Evolutionary conservation across 2,797 vertebrate genomes (phyloP).

Genomic region (Gymnodraco acuticeps): DNA sequence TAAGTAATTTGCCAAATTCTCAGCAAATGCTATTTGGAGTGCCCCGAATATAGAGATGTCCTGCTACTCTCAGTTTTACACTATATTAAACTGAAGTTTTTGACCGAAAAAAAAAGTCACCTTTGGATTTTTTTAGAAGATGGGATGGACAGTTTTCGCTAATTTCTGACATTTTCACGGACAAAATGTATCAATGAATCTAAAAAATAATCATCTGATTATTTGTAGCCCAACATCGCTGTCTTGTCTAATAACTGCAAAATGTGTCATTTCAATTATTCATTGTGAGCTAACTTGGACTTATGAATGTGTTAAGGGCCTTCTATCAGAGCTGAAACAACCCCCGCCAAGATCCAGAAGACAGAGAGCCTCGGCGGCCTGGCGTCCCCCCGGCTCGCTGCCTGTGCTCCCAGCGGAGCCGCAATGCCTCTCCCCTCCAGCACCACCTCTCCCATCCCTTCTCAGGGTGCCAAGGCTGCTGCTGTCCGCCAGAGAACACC

Average conservation of each 20-base stretch:
- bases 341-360: slow-evolving; percentile 86
- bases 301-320: slow-evolving; percentile 56
- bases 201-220: too few species aligned
- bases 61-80: too few species aligned
- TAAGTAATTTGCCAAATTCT: too few species aligned
- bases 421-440: slow-evolving; percentile 91
- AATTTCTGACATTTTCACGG: too few species aligned
- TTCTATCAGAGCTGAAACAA: slow-evolving; percentile 64
- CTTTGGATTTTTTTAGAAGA: too few species aligned
- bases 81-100: too few species aligned
- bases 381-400: slow-evolving; percentile 87
- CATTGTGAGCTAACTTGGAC: slow-evolving; percentile 5
- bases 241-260: not conserved
- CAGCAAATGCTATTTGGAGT: too few species aligned
- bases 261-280: slow-evolving; percentile 5
- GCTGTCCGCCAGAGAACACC: slow-evolving; percentile 63
- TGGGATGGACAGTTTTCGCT: too few species aligned
- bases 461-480: slow-evolving; percentile 35
- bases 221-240: too few species aligned
- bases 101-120: too few species aligned
- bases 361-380: slow-evolving; percentile 64
- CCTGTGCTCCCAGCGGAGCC: slow-evolving; percentile 88
- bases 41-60: too few species aligned
- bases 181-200: too few species aligned
- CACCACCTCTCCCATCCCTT: slow-evolving; percentile 78